phyloP scores from a whole-genome alignment of 2,888 invertebrate species.

The Hypercompe scribonia region DNA sequence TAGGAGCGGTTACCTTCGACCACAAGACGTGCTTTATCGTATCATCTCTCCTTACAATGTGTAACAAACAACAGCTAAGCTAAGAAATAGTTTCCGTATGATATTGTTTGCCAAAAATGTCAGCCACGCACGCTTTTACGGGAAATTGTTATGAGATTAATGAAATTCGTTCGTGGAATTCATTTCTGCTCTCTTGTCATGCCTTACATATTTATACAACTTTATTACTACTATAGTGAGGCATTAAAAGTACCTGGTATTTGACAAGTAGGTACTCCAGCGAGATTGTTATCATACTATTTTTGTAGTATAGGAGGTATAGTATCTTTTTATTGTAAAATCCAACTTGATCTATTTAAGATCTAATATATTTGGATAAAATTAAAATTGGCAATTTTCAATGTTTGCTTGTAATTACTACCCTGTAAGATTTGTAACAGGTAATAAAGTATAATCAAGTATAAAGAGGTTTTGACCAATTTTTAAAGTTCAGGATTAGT shows the following conservation, averaged over 20 bases:
- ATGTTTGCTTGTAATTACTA: too few species aligned
- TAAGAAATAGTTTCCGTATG: conserved; percentile 30
- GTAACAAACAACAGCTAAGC: conserved; percentile 30
- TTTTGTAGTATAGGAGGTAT: too few species aligned
- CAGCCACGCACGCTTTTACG: conserved; percentile 40
- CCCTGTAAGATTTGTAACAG: too few species aligned
- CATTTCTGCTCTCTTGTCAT: conserved; percentile 32
- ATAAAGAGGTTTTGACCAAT: too few species aligned
- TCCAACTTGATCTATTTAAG: too few species aligned
- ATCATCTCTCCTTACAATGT: conserved; percentile 31
- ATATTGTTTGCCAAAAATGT: conserved; percentile 47
- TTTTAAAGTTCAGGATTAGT: too few species aligned
- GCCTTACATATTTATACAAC: background rate
- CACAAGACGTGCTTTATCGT: conserved; percentile 41
- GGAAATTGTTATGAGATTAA: conserved; percentile 50
- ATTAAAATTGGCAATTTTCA: too few species aligned
- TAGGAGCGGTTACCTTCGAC: conserved; percentile 17
- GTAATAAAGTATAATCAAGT: too few species aligned
- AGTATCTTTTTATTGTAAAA: too few species aligned
- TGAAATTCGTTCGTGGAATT: conserved; percentile 39
- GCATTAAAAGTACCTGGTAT: background rate
- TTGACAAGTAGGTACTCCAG: background rate
- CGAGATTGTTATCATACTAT: too few species aligned
- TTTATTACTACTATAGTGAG: background rate
- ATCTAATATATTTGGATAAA: too few species aligned